Conservation (phyloP, 2,797 vertebrate species). For the Cichlasoma orientale region DNA sequence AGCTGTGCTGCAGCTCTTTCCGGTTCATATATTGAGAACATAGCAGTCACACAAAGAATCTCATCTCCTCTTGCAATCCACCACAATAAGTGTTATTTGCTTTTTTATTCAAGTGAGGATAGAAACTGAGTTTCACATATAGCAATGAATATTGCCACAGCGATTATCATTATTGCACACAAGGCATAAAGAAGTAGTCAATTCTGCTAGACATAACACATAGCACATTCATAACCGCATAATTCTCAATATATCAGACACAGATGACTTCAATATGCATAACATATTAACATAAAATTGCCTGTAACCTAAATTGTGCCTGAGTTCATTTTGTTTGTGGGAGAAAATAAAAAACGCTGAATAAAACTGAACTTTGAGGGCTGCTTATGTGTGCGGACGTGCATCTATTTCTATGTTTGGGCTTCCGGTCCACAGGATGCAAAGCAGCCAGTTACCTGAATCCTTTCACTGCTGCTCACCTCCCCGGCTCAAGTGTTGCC, state of each 20-base stretch:
- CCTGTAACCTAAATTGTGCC: not conserved
- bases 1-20: not conserved
- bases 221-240: not conserved
- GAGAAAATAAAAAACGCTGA: constrained; percentile 7
- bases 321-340: not conserved
- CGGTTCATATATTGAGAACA: not conserved
- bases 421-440: constrained; percentile 68
- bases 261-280: not conserved
- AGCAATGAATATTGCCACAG: constrained; percentile 8
- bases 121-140: constrained; percentile 10
- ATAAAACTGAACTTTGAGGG: constrained; percentile 10
- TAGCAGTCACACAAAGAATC: constrained; percentile 1
- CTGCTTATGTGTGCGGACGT: constrained; percentile 7
- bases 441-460: constrained; percentile 65
- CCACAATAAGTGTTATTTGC: not conserved
- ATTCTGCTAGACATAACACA: constrained; percentile 4
- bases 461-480: constrained; percentile 72
- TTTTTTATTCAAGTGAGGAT: constrained; percentile 9
- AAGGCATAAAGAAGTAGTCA: not conserved
- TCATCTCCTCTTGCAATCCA: constrained; percentile 19
- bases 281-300: not conserved
- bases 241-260: not conserved
- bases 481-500: constrained; percentile 78
- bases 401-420: constrained; percentile 40
- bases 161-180: not conserved